phyloP scores from a whole-genome alignment of 53 echinoderm and acorn worm genomes.

The Holothuria leucospilota region DNA sequence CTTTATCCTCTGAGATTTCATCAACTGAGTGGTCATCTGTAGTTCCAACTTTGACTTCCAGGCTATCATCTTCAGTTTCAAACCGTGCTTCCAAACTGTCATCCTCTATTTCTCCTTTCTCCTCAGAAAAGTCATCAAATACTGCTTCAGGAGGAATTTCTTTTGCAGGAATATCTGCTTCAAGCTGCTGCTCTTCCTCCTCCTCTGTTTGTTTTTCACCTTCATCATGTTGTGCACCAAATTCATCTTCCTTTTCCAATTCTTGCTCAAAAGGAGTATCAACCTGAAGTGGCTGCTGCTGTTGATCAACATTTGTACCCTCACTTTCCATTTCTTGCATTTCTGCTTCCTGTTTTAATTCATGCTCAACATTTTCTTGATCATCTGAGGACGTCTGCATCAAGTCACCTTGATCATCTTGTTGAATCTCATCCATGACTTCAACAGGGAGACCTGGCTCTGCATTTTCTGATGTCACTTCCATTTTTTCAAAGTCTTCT shows the following conservation, averaged over 20 bases:
- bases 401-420: conserved; percentile 3
- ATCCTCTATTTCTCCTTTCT: conserved; percentile 47
- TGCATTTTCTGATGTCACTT: conserved; percentile 31
- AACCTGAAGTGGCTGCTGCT: background rate
- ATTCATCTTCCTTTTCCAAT: conserved; percentile 26
- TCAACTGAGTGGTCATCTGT: conserved; percentile 35
- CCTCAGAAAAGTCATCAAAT: conserved; percentile 69
- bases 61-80: conserved; percentile 47
- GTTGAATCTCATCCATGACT: background rate
- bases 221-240: conserved; percentile 33
- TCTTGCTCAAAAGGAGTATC: background rate
- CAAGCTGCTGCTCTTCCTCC: conserved; percentile 7
- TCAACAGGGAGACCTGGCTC: conserved; percentile 38
- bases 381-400: conserved; percentile 46
- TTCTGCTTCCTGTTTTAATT: conserved; percentile 20
- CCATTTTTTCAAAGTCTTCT: conserved; percentile 29
- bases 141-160: conserved; percentile 39
- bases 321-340: no score
- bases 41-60: conserved; percentile 42
- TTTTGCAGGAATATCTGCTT: background rate
- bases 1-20: conserved; percentile 44
- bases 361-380: conserved; percentile 53
- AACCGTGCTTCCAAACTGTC: conserved; percentile 33
- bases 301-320: conserved; percentile 22
- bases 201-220: background rate